Conservation (phyloP, 2,888 invertebrate genomes). For the Cremastinae sp. region DNA sequence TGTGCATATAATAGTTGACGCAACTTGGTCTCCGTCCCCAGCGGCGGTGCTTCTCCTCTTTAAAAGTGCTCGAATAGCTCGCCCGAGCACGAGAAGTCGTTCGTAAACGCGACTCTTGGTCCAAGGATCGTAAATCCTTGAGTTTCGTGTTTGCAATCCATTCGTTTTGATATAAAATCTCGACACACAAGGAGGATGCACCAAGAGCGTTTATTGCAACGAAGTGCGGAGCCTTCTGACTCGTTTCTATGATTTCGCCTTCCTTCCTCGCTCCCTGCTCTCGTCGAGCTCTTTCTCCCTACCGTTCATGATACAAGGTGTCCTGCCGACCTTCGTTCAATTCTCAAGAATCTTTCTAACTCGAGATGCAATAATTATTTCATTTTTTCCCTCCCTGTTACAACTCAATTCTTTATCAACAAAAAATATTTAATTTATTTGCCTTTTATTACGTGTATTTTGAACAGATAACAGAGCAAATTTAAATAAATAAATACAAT, state of each 20-base stretch:
- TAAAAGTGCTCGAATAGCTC: slow-evolving; percentile 20
- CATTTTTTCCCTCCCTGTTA: no score
- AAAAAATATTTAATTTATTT: no score
- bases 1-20: slow-evolving; percentile 5
- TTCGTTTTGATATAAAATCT: slow-evolving; percentile 62
- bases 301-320: no score
- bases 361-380: no score
- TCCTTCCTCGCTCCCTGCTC: slow-evolving; percentile 35
- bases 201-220: slow-evolving; percentile 60
- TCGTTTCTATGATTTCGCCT: slow-evolving; percentile 35
- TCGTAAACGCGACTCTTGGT: slow-evolving; percentile 29
- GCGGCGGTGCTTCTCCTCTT: not conserved
- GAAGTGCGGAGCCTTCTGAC: slow-evolving; percentile 44
- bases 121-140: slow-evolving; percentile 58
- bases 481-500: no score
- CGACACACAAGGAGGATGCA: slow-evolving; percentile 47
- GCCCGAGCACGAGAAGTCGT: slow-evolving; percentile 31
- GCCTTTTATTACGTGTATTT: no score
- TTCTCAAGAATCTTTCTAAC: no score
- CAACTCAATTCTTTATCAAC: no score
- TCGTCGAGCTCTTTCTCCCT: not conserved
- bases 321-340: no score
- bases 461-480: no score
- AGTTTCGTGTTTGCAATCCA: slow-evolving; percentile 51
- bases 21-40: not conserved